phyloP scores from a whole-genome alignment of 2,113 vertebrate genomes.

The Ondatra zibethicus region DNA sequence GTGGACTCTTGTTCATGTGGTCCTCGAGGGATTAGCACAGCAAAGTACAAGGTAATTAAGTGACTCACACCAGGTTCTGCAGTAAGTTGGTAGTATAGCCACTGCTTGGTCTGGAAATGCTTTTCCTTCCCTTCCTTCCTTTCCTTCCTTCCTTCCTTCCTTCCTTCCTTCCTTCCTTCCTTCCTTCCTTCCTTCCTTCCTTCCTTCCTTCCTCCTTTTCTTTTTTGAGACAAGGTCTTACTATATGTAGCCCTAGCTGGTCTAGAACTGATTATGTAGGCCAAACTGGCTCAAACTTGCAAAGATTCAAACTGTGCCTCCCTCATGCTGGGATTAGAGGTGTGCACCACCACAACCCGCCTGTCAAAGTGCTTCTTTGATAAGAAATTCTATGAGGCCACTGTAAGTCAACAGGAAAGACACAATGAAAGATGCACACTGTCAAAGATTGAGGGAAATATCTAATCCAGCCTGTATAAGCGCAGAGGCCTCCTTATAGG shows the following conservation, averaged over 20 bases:
- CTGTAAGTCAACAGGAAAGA: neutral
- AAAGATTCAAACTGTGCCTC: neutral
- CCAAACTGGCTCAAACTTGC: neutral
- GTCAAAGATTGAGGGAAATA: neutral
- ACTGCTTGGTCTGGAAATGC: neutral
- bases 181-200: no score
- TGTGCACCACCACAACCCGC: neutral
- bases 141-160: no score
- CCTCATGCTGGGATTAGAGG: neutral
- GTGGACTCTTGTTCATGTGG: accelerated
- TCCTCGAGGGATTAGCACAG: neutral
- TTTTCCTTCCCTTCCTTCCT: neutral
- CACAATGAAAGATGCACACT: neutral
- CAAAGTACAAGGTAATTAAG: neutral
- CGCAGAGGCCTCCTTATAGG: neutral
- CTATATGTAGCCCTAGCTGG: neutral
- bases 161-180: no score
- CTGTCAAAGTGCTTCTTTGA: neutral
- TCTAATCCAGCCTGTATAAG: neutral
- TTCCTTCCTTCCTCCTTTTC: no score
- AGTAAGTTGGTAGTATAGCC: neutral
- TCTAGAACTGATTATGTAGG: neutral
- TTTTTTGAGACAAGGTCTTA: neutral
- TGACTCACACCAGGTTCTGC: neutral
- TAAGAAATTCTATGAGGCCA: neutral